Percentiles rank a stretch among this genome's conserved stretches.
Evolutionary conservation across 2,113 vertebrate species (phyloP).

Genomic region (Rynchops niger): DNA sequence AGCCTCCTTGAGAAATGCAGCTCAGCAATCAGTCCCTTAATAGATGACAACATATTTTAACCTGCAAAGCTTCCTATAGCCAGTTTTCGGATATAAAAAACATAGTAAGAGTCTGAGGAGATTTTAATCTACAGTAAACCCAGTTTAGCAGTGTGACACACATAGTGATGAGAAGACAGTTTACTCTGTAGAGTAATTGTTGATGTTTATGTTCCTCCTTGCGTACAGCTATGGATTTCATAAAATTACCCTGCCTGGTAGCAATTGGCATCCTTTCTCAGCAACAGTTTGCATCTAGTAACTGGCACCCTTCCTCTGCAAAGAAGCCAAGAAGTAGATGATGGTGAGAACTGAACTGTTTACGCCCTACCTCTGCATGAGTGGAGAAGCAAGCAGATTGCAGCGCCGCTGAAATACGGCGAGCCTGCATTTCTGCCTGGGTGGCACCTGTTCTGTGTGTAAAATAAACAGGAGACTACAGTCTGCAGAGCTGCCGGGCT

Average conservation of each 20-base stretch:
- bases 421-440: background rate
- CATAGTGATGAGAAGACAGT: background rate
- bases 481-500: background rate
- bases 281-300: slow-evolving; percentile 55
- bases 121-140: background rate
- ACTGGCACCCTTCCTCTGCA: slow-evolving; percentile 43
- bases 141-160: background rate
- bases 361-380: slow-evolving; percentile 15
- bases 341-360: slow-evolving; percentile 10
- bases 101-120: background rate
- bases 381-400: slow-evolving; percentile 44
- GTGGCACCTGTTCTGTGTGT: background rate
- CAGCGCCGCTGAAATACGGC: background rate
- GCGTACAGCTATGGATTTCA: slow-evolving; percentile 37
- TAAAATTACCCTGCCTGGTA: background rate
- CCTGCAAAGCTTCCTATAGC: background rate
- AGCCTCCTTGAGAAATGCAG: background rate
- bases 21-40: background rate
- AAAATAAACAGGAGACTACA: slow-evolving; percentile 23
- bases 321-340: slow-evolving; percentile 46
- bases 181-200: slow-evolving; percentile 20
- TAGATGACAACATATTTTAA: background rate
- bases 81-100: background rate
- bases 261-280: slow-evolving; percentile 42
- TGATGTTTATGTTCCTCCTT: slow-evolving; percentile 45